phyloP scores from a whole-genome alignment of 2,888 invertebrate genomes.

The Leptura quadrifasciata region DNA sequence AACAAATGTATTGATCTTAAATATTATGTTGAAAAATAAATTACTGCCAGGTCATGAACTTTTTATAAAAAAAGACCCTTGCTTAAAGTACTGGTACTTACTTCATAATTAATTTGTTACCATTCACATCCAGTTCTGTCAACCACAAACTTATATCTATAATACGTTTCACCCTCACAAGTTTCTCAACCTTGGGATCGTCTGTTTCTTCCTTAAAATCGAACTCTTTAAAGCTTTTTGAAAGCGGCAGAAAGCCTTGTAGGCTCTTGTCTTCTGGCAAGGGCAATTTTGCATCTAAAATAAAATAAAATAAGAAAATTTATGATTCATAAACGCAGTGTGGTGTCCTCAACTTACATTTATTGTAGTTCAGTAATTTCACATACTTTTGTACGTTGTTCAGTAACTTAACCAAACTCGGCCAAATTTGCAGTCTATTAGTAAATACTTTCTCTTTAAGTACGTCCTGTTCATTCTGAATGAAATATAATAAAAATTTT shows the following conservation, averaged over 20 bases:
- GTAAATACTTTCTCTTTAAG: constrained; percentile 76
- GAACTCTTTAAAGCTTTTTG: constrained; percentile 77
- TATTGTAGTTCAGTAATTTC: constrained; percentile 74
- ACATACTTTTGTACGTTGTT: constrained; percentile 78
- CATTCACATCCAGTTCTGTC: constrained; percentile 73
- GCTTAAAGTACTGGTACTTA: constrained; percentile 51
- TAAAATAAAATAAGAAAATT: constrained; percentile 10
- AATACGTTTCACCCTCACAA: constrained; percentile 75
- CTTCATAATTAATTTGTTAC: constrained; percentile 69
- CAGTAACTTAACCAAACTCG: constrained; percentile 84
- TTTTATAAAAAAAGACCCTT: neutral
- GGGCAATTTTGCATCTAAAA: constrained; percentile 79
- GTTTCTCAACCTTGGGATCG: constrained; percentile 72
- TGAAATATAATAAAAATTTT: constrained; percentile 86
- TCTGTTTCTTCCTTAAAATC: constrained; percentile 74
- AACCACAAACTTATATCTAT: constrained; percentile 75
- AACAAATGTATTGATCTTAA: too few relatives aligned
- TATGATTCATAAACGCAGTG: constrained; percentile 15
- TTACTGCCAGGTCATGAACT: neutral
- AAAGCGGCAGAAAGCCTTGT: constrained; percentile 86
- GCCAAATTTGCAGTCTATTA: constrained; percentile 84
- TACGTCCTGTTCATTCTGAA: constrained; percentile 76
- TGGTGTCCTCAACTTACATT: constrained; percentile 74
- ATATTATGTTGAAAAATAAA: too few relatives aligned
- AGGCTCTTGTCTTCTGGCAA: constrained; percentile 88